Evolutionary conservation across 1,140 invertebrate species (phyloP), one percentile per base, ranked within the genome.

Genomic region (Triops cancriformis): DNA sequence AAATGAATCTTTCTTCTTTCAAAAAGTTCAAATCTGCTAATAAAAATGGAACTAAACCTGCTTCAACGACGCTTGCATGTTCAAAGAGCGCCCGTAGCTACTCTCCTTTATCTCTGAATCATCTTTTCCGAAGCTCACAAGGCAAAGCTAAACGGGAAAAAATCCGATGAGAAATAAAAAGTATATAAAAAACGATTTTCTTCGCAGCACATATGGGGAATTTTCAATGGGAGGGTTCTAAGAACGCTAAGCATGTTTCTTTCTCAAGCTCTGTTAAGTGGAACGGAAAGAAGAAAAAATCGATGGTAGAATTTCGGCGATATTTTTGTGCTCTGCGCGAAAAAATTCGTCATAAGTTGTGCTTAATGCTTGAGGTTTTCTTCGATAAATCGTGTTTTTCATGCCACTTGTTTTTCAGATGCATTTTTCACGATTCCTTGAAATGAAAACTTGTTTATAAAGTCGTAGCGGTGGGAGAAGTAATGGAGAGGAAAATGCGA

Each of bases 221-320:
- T 64, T 64, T 64, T 23, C 51, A 64, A 64, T 64, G 18, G 51
- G 51, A 64, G 7, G 51, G 51, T 64, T 64, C 18, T 64, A 64
- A 64, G 51, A 64, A n/a, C 51, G 51, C 51, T 64, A 64, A 64
- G 51, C 51, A 14, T 64, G 51, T 64, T 64, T 64, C 51, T 18
- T 23, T 64, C 51, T 64, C 51, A 64, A 64, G 18, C 23, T 1
- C 51, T n/a, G 51, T 18, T 64, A 64, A 64, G 51, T 64, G 23
- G 51, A 64, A 64, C 10, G 51, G 7, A 23, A 64, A 23, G 23
- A 64, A 3, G 51, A 64, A 23, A 64, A 64, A 37, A 37, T 37
- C 31, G 31, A 37, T 37, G 2, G 7, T 37, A 37, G 7, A 37
- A 37, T 37, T 37, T 37, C 31, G 7, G 31, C 31, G 7, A 37